Evolutionary conservation across 2,797 vertebrate species (phyloP).

Genomic region (Knipowitschia caucasica): DNA sequence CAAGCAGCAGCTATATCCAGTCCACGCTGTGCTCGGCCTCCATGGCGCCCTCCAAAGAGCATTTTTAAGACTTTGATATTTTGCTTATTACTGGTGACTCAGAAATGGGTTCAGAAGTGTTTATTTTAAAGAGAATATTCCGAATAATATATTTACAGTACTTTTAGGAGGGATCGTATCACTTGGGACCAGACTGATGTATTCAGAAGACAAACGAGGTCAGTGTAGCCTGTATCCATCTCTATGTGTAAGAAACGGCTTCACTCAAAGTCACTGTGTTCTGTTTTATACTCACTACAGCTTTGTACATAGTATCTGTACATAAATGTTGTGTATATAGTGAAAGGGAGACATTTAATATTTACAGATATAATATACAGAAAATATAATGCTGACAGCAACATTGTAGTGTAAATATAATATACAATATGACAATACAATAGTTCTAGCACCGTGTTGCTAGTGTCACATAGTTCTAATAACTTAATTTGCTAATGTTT

Average conservation of each 20-base stretch:
- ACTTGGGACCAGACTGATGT: conserved; percentile 52
- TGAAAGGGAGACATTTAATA: conserved; percentile 38
- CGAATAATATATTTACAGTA: conserved; percentile 66
- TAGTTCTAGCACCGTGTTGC: conserved; percentile 54
- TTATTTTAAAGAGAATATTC: conserved; percentile 69
- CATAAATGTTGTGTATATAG: conserved; percentile 63
- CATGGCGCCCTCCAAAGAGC: neutral
- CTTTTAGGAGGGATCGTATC: conserved; percentile 52
- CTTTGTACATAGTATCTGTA: conserved; percentile 62
- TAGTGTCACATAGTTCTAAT: conserved; percentile 43
- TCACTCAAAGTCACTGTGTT: conserved; percentile 49
- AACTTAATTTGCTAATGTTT: conserved; percentile 16
- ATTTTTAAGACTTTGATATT: conserved; percentile 34
- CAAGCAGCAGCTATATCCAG: conserved; percentile 4
- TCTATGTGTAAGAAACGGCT: conserved; percentile 38
- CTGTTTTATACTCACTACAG: conserved; percentile 48
- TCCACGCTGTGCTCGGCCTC: conserved; percentile 13
- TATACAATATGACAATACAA: conserved; percentile 36
- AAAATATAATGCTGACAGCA: conserved; percentile 42
- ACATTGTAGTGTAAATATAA: conserved; percentile 41
- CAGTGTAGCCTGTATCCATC: conserved; percentile 31
- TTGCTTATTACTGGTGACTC: conserved; percentile 30
- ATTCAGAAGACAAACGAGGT: conserved; percentile 34
- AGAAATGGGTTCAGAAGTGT: conserved; percentile 48
- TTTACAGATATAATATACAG: conserved; percentile 41